phyloP scores from a whole-genome alignment of 2,113 vertebrate species.

The Eolophus roseicapilla region DNA sequence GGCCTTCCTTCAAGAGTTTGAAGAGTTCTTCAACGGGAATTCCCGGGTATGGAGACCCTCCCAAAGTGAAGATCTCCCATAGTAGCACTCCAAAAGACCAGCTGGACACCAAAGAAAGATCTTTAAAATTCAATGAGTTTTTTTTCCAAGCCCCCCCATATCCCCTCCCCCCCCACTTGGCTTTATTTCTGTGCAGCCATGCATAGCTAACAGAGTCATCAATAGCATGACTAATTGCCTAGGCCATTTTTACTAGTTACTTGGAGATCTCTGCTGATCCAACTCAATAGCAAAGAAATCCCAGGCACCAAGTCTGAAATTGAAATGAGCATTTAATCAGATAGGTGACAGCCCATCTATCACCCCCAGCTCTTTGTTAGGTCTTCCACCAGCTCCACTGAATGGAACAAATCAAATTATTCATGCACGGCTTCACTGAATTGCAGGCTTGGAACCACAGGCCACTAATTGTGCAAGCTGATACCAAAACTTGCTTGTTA shows the following conservation, averaged over 20 bases:
- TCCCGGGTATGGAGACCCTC: conserved; percentile 94
- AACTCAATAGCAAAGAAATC: conserved; percentile 71
- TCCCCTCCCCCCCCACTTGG: background rate
- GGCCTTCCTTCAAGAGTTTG: conserved; percentile 97
- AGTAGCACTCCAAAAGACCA: conserved; percentile 97
- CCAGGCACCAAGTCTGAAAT: conserved; percentile 72
- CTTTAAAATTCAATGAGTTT: conserved; percentile 55
- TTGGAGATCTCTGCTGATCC: conserved; percentile 61
- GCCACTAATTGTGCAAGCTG: conserved; percentile 70
- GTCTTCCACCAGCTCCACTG: conserved; percentile 64
- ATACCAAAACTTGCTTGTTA: conserved; percentile 70
- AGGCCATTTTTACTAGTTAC: conserved; percentile 67
- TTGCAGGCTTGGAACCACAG: conserved; percentile 71
- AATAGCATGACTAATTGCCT: conserved; percentile 72
- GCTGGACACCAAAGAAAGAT: conserved; percentile 75
- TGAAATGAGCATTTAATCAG: conserved; percentile 79
- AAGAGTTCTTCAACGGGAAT: conserved; percentile 98
- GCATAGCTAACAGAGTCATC: conserved; percentile 70
- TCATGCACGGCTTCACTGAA: conserved; percentile 74
- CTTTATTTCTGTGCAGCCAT: conserved; percentile 62
- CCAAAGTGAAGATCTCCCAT: conserved; percentile 99
- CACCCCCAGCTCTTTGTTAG: conserved; percentile 71
- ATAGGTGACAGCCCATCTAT: conserved; percentile 77
- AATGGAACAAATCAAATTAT: conserved; percentile 84
- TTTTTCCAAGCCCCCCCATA: background rate